Base-by-base conservation (phyloP, 1,140 invertebrate species). In the Bombus ignitus region DNA sequence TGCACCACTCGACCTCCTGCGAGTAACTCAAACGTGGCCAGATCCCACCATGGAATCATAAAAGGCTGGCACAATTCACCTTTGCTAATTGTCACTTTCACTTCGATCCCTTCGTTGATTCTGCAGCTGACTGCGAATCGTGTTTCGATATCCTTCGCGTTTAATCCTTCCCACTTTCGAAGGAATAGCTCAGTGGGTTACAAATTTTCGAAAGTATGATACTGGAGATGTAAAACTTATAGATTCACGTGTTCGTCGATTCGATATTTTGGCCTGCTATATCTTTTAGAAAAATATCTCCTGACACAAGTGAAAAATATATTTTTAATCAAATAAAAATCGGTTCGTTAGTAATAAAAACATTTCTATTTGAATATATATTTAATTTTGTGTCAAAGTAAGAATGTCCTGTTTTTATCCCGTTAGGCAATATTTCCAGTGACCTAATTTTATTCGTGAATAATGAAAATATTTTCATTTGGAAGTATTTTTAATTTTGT, bases 31-130 rank as follows among this genome's bases (percentile, higher is more conserved):
- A 88, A 91, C 87, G 90, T 87, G 76, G 57, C 71, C 32, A 68
- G 84, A 93, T 93, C 94, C 94, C 94, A 94, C 94, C 92, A 91
- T 87, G 79, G 39, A 90, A 86, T 86, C 80, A 84, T 88, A 91
- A 89, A 74, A 89, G 85, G 74, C 89, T 80, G 70, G 87, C 89
- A 89, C 87, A 83, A 92, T 91, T 89, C 82, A 82, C 75, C 82
- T 92, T 89, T 91, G 78, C 86, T 91, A 92, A 94, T 92, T 93
- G 70, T 92, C 82, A 93, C 94, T 95, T 95, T 95, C 94, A 95
- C 94, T 94, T 71, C 81, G 72, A 88, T 89, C 86, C 88, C 88
- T 91, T 90, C 81, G 59, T 86, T 62, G 66, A 90, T 83, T 53
- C 65, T 87, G 66, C 25, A 79, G 83, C 73, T 65, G 62, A 70